Evolutionary conservation across 1,140 invertebrate species (phyloP), one percentile per base, ranked within the genome.

Genomic region (Zophobas morio): DNA sequence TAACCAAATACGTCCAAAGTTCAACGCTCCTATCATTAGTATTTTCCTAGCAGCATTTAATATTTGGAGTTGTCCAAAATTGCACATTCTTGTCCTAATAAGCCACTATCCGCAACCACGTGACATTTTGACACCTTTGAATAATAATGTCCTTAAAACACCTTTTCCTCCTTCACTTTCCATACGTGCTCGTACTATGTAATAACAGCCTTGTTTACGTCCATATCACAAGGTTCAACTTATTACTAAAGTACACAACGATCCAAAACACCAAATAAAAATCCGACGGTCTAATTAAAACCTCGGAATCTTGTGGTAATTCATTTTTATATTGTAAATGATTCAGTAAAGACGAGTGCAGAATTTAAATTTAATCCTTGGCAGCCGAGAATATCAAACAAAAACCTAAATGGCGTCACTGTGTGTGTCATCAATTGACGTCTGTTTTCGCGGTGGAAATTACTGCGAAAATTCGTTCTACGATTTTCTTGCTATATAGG

Each of bases 371-470:
- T 42, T 66, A 66, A 66, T 40, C 39, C 39, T 66, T 60, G 37
- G 60, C 60, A 66, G 39, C 60, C 32, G 33, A 66, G 60, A 66
- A 66, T 66, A 66, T 66, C 60, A 66, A 66, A 66, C 60, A 66
- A 66, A 66, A 66, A 66, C 37, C 35, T 66, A 66, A 66, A 66
- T 66, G 42, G 33, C 60, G 60, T 66, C 60, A 66, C 42, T 66
- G 60, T 39, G 39, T 63, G 57, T 66, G 39, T 66, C 60, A 66
- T 66, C 60, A 36, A 66, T 66, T 66, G 60, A 66, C 60, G 60
- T 66, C 60, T 66, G 20, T 66, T 40, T 66, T 4, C 6, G 39
- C n/a, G 49, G 20, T 51, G 49, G 40, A 66, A 66, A 60, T 8
- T n/a, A 33, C n/a, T 60, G n/a, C 6, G 60, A 20, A 66, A 66